Conservation (phyloP, 2,888 invertebrate species). For the Drosophila trichaetosa region DNA sequence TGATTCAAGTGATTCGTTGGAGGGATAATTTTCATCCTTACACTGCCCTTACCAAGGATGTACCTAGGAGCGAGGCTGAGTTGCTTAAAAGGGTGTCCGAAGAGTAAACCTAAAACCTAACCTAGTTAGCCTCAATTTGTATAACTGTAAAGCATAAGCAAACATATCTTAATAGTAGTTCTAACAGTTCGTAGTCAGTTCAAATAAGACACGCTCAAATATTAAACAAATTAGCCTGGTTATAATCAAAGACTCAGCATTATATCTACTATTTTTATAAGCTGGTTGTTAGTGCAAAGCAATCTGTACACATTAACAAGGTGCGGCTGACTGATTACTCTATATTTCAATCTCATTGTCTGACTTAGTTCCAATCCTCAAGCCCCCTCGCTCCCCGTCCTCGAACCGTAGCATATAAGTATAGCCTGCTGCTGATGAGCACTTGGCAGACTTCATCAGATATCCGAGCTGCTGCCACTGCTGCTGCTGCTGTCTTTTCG, state of each 20-base stretch:
- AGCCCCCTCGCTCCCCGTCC: neutral
- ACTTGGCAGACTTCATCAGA: slow-evolving; percentile 68
- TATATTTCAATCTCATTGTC: slow-evolving; percentile 38
- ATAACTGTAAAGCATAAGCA: neutral
- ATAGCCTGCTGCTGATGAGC: slow-evolving; percentile 54
- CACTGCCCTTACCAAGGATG: neutral
- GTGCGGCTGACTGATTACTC: slow-evolving; percentile 42
- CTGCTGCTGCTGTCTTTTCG: slow-evolving; percentile 32
- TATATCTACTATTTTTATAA: slow-evolving; percentile 4
- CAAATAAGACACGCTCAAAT: neutral
- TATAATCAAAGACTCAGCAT: too few relatives aligned
- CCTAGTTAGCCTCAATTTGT: neutral
- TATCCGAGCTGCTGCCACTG: slow-evolving; percentile 29
- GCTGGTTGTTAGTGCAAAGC: neutral
- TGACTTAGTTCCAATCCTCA: neutral
- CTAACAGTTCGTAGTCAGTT: neutral
- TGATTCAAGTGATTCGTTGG: too few relatives aligned
- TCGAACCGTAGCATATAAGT: neutral
- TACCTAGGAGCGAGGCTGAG: neutral
- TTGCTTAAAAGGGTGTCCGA: neutral
- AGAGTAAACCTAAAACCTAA: neutral
- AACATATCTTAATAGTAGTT: too few relatives aligned
- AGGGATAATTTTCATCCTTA: too few relatives aligned
- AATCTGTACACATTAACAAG: slow-evolving; percentile 31
- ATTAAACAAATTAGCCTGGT: too few relatives aligned